Evolutionary conservation across 30 jellyfish, hydroid and myxozoan genomes (phyloP), one percentile per base, ranked within the genome.

Genomic region (Sanderia malayensis): DNA sequence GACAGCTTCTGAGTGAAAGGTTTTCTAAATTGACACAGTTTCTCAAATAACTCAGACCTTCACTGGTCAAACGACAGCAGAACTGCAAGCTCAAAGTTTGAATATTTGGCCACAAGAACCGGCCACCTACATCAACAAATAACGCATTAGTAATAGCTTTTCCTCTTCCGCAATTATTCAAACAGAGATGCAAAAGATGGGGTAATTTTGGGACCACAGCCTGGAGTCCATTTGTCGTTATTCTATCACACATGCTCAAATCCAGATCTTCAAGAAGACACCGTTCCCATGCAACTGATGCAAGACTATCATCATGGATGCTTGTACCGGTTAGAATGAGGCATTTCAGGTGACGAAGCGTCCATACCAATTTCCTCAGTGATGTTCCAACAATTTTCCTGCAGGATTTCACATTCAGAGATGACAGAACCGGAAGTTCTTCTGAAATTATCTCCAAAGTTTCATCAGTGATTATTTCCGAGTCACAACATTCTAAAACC

Each of bases 81-180:
- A 80, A 80, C 78, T 68, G 84, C 33, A 80, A 69, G 37, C 84
- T 67, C 29, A 80, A 37, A 2, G 77, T 73, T 18, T 68, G 78
- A 29, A 80, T 63, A 28, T 53, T 13, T 15, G 52, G 31, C 84
- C 83, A 80, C 20, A 37, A 44, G 15, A 27, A 33, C 2, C 24
- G 9, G 22, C 32, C 21, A 19, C 46, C 41, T 1, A 69, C 61
- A 8, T 71, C 84, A 41, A 60, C 19, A 32, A 69, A 2, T 6
- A 80, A 77, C 3, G 49, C 84, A 32, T 61, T 81, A 24, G 63
- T 80, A 11, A 80, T 44, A 22, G 92, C 92, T 52, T 80, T 67
- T 1, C 92, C 84, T 46, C 76, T 67, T 21, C 92, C 92, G 53
- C 76, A 46, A 28, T 70, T 67, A 37, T 69, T 67, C 69, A 80